Percentiles rank a stretch among this genome's conserved stretches.
Evolutionary conservation across 2,113 vertebrate species (phyloP).

Genomic region (Nothoprocta perdicaria): DNA sequence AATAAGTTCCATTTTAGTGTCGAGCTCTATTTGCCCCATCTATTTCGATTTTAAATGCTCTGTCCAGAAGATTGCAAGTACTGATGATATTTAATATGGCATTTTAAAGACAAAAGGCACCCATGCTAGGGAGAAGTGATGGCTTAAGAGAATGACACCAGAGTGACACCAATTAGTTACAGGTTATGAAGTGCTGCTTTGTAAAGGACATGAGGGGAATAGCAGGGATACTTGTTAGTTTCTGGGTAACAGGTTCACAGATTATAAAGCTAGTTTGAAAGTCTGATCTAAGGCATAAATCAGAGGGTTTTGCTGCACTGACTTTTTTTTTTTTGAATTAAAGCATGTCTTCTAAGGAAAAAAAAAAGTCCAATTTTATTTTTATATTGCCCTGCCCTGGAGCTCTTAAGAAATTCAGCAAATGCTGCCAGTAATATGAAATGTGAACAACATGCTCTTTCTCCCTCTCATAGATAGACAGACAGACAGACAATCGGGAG

Average conservation of each 20-base stretch:
- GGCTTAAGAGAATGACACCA: background rate
- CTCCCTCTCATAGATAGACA: background rate
- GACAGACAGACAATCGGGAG: background rate
- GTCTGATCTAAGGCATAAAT: background rate
- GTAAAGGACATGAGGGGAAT: background rate
- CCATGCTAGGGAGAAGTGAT: background rate
- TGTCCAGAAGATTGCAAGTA: background rate
- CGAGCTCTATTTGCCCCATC: background rate
- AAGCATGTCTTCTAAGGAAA: background rate
- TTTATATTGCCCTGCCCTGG: background rate
- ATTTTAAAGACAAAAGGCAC: conserved; percentile 32
- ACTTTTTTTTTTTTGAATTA: background rate
- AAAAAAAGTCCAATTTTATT: background rate
- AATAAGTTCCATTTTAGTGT: conserved; percentile 22
- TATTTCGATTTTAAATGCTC: background rate
- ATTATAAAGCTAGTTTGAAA: background rate
- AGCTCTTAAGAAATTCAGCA: background rate
- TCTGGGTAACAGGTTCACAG: background rate
- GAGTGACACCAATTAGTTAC: background rate
- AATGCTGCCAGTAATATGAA: background rate
- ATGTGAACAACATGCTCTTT: background rate
- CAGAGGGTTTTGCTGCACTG: background rate
- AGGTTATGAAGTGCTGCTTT: background rate
- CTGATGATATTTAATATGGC: background rate
- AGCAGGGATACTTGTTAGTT: background rate